A percentile compares a stretch with the other conserved stretches of the same genome.
Evolutionary conservation across 2,113 vertebrate genomes (phyloP).

Genomic region (Xenopus laevis): DNA sequence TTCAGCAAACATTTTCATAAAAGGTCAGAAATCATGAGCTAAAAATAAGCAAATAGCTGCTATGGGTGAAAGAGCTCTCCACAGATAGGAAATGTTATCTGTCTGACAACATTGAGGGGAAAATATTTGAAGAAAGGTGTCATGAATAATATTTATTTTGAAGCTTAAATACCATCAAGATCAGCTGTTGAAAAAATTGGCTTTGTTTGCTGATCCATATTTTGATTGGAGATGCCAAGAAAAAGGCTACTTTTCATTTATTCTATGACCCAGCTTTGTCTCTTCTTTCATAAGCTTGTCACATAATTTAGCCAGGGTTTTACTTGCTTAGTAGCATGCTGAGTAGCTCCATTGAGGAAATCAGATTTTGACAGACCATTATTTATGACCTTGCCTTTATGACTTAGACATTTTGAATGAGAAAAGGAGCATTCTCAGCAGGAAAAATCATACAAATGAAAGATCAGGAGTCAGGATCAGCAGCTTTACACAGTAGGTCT

Average conservation of each 20-base stretch:
- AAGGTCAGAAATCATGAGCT: conserved; percentile 30
- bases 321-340: conserved; percentile 36
- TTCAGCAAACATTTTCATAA: conserved; percentile 2
- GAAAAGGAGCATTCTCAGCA: conserved; percentile 36
- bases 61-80: conserved; percentile 32
- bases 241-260: conserved; percentile 36
- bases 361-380: conserved; percentile 25
- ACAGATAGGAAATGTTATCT: conserved; percentile 40
- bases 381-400: conserved; percentile 37
- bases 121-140: conserved; percentile 24
- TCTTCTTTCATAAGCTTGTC: conserved; percentile 21
- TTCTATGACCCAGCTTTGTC: conserved; percentile 18
- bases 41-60: conserved; percentile 34
- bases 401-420: conserved; percentile 27
- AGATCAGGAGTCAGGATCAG: conserved; percentile 13
- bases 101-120: conserved; percentile 38
- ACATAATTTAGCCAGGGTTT: conserved; percentile 37
- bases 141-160: conserved; percentile 33
- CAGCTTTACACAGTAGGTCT: conserved; percentile 13
- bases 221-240: conserved; percentile 19
- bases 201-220: conserved; percentile 29
- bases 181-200: conserved; percentile 30
- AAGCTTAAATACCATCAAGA: conserved; percentile 40
- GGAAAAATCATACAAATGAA: conserved; percentile 34
- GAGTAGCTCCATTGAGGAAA: conserved; percentile 20